Base-by-base conservation (phyloP, 2,888 invertebrate genomes). In the Synanthedon tipuliformis region DNA sequence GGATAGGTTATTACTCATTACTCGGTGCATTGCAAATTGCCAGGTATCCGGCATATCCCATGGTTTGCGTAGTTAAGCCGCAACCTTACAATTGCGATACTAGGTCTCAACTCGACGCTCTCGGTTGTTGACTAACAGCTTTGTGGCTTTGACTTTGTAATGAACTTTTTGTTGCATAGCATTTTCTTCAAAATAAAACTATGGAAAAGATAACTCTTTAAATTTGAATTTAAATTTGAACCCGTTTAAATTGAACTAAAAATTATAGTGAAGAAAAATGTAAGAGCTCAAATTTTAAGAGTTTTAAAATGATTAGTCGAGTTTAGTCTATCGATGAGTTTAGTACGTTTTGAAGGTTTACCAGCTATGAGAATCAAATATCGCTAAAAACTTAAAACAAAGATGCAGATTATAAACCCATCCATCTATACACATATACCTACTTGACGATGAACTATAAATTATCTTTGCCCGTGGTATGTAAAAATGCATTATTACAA, bases 21-120 rank as follows among this genome's bases (percentile, higher is more conserved):
- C 65, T 71, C 78, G 73, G 63, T 73, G 75, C 74, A 78, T 74
- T 73, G 72, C 69, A 79, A 78, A 78, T 78, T 69, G 78, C 68
- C 62, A 73, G 70, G 66, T 70, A 63, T 64, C 65, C 56, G 57
- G 61, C 63, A 60, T 60, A 70, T 69, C 71, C 67, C 57, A 66
- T 70, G 68, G 65, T 70, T 71, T 60, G 64, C 68, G 62, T 63
- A 64, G 45, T 13, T 45, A 45, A 45, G 15, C 45, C 62, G 59
- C 56, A 64, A 63, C 61, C 58, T 60, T 60, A 59, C 61, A 58
- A 67, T 64, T 67, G 63, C 45, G 45, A 13, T 45, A 34, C 34
- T 34, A 45, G 15, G 45, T 61, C 58, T 53, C 57, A 57, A 58
- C 58, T 53, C 57, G 57, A 58, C 55, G 59, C 58, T 58, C 58